Evolutionary conservation across 2,113 vertebrate genomes (phyloP).

Genomic region (Dolichallabes microphthalmus): DNA sequence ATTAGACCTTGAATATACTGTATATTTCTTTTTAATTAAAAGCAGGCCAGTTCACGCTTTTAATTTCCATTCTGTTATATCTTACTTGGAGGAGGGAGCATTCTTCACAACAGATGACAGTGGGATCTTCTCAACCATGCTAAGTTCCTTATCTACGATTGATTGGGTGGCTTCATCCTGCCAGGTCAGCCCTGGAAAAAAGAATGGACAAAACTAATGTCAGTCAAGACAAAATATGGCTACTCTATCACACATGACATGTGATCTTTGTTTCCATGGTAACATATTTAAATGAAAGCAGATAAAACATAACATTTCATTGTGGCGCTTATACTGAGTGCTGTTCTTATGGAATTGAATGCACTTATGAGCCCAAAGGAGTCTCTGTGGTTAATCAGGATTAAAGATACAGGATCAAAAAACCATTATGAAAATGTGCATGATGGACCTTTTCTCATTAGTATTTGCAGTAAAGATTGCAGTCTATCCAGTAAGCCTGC

Average conservation of each 20-base stretch:
- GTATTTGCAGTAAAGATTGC: slow-evolving; percentile 84
- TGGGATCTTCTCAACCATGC: slow-evolving; percentile 76
- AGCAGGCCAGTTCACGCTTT: background rate
- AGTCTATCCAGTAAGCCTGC: slow-evolving; percentile 82
- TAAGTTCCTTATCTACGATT: slow-evolving; percentile 85
- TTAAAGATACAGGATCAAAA: background rate
- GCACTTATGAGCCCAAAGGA: background rate
- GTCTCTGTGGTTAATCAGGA: background rate
- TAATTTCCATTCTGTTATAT: background rate
- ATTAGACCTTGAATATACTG: background rate
- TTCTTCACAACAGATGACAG: slow-evolving; percentile 55
- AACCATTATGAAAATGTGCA: slow-evolving; percentile 5
- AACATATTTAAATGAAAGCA: background rate
- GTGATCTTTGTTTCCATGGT: slow-evolving; percentile 7
- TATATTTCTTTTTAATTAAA: background rate
- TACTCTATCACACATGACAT: background rate
- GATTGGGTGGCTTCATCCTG: slow-evolving; percentile 88
- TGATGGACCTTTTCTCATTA: slow-evolving; percentile 86
- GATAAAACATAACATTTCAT: background rate
- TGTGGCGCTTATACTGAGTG: background rate
- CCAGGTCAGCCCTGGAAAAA: slow-evolving; percentile 85
- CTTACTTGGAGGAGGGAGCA: slow-evolving; percentile 74
- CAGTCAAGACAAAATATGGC: background rate
- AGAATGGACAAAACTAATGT: slow-evolving; percentile 3
- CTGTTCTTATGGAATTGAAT: slow-evolving; percentile 10